Percentiles rank a stretch among this genome's conserved stretches.
These are phyloP conservation scores for Rhombomys opimus DNA, from an alignment of 2,113 vertebrate genomes.

Conservation along the genomic window DNA sequence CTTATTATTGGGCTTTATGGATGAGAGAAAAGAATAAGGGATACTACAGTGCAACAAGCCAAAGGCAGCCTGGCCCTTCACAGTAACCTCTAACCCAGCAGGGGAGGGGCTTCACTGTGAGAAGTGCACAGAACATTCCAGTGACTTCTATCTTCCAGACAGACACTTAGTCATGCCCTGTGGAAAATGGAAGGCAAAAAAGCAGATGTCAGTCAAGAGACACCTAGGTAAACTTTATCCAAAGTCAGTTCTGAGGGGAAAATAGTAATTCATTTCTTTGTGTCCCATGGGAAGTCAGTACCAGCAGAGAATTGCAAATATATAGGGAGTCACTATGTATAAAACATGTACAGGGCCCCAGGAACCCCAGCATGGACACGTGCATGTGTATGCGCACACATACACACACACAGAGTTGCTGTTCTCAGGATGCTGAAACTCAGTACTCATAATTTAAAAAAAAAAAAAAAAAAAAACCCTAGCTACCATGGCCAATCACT, in stretches of 20 bases:
- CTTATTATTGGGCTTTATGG: not conserved
- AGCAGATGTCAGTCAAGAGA: constrained; percentile 80
- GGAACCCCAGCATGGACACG: too few species aligned
- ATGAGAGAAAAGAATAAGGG: not conserved
- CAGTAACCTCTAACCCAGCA: constrained; percentile 64
- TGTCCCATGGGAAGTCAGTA: not conserved
- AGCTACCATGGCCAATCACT: not conserved
- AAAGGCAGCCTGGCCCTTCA: not conserved
- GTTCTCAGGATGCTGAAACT: not conserved
- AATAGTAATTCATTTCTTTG: not conserved
- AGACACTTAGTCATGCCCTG: constrained; percentile 74
- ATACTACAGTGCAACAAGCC: not conserved
- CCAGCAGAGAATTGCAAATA: not conserved
- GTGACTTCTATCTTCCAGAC: constrained; percentile 74
- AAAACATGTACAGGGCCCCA: not conserved
- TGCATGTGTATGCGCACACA: not conserved
- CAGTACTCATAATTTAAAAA: not conserved
- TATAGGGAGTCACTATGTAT: not conserved
- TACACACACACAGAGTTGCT: not conserved
- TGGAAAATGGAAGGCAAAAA: constrained; percentile 84
- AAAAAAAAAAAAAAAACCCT: constrained; percentile 5
- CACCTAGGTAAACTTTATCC: constrained; percentile 13
- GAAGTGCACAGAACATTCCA: constrained; percentile 78
- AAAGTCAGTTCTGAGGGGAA: not conserved
- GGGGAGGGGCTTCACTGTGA: constrained; percentile 3